A percentile compares a stretch with the other conserved stretches of the same genome.
Evolutionary conservation across 2,888 invertebrate genomes (phyloP).

Genomic region (Tridacna gigas): DNA sequence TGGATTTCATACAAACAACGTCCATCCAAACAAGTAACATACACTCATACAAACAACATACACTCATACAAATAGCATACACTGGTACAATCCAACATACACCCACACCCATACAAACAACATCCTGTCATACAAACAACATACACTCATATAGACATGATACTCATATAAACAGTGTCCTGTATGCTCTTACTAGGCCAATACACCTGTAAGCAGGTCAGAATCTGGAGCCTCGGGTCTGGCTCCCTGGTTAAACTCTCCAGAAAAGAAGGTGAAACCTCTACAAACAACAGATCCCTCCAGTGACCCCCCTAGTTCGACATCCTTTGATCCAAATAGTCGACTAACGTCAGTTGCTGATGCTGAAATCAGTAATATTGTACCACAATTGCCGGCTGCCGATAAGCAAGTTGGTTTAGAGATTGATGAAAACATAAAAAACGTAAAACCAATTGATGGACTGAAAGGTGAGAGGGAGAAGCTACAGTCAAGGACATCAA

Average conservation of each 20-base stretch:
- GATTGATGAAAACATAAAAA: background rate
- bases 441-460: slow-evolving; percentile 33
- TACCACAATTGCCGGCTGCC: slow-evolving; percentile 6
- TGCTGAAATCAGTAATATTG: slow-evolving; percentile 40
- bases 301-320: slow-evolving; percentile 13
- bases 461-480: slow-evolving; percentile 53
- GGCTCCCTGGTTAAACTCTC: slow-evolving; percentile 49
- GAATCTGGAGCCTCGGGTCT: background rate
- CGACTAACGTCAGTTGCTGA: slow-evolving; percentile 47
- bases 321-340: slow-evolving; percentile 20
- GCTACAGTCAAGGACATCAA: slow-evolving; percentile 51
- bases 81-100: too few species aligned
- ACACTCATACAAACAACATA: too few species aligned
- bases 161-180: too few species aligned
- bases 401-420: background rate
- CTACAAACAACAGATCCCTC: background rate
- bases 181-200: background rate
- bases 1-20: too few species aligned
- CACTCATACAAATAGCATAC: too few species aligned
- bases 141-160: too few species aligned
- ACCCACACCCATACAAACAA: too few species aligned
- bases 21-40: too few species aligned
- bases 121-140: too few species aligned
- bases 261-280: slow-evolving; percentile 19
- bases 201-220: slow-evolving; percentile 3